These are phyloP conservation scores for Synanthedon formicaeformis DNA, from an alignment of 2,888 invertebrate species.

Conservation along the genomic window DNA sequence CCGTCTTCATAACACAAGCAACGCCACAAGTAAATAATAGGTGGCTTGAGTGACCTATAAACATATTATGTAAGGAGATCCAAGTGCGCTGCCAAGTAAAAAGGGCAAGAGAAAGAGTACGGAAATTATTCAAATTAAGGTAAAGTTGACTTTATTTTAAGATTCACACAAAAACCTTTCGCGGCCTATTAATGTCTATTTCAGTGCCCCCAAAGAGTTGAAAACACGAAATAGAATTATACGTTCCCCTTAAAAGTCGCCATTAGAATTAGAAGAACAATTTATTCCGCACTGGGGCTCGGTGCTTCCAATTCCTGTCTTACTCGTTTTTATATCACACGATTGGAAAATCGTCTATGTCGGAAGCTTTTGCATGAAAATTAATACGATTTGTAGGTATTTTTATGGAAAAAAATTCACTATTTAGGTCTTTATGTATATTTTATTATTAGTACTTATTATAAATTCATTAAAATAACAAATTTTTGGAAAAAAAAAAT, in stretches of 20 bases:
- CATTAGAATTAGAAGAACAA: conserved; percentile 57
- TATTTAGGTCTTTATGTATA: no score
- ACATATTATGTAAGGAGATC: no score
- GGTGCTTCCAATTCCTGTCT: conserved; percentile 28
- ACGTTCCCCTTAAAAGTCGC: conserved; percentile 59
- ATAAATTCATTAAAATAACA: no score
- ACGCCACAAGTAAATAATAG: no score
- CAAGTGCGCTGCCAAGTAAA: no score
- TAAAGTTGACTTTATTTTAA: conserved; percentile 28
- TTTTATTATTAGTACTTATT: no score
- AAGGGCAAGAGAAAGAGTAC: no score
- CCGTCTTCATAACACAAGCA: no score
- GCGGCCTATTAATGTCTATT: conserved; percentile 59
- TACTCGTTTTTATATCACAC: conserved; percentile 9
- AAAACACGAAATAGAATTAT: conserved; percentile 65
- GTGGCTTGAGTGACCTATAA: no score
- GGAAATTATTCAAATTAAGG: conserved; percentile 20
- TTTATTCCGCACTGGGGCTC: conserved; percentile 46
- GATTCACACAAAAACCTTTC: conserved; percentile 46
- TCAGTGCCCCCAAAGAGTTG: conserved; percentile 60
- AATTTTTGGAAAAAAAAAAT: no score
- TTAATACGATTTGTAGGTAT: not conserved
- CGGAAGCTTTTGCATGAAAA: not conserved
- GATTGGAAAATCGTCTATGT: not conserved
- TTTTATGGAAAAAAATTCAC: no score